Base-by-base conservation (phyloP, 2,888 invertebrate genomes). In the Metalampra italica region DNA sequence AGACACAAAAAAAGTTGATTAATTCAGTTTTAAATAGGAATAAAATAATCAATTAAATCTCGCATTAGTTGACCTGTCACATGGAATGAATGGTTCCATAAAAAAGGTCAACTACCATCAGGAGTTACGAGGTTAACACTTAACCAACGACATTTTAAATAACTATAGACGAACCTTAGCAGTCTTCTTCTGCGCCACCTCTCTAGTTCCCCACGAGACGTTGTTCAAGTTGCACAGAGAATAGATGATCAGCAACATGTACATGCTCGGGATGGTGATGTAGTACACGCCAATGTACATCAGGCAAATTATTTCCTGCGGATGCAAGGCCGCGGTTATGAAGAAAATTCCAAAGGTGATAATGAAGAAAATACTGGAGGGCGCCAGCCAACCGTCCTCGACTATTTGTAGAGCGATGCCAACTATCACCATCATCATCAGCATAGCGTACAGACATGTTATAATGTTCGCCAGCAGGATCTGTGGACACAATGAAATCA, bases 141-240 rank as follows among this genome's bases (percentile, higher is more conserved):
- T n/a, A n/a, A n/a, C n/a, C n/a, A n/a, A n/a, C n/a, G n/a, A n/a
- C n/a, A n/a, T n/a, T n/a, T n/a, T n/a, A n/a, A n/a, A n/a, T n/a
- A 3, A 22, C 5, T 37, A 29, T 29, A 1, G 8, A 44, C 13
- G 39, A 3, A 85, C 89, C 79, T 87, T 86, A 8, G 61, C 59
- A 30, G 80, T 76, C 52, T 85, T 85, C 67, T 88, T 87, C 61
- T 82, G 81, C 0, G 90, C 90, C 43, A 91, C 93, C 76, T 98
- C 98, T 52, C 98, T 90, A 0, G 98, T 98, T 5, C 98, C 98
- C 98, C 98, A 98, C 1, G 95, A 94, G 3, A 98, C 95, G 67
- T 97, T 95, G 76, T 98, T 96, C 85, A 98, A 91, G 76, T 98
- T 98, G 74, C 97, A 97, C 29, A 98, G 90, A 0, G 97, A 96